Evolutionary conservation across 2,888 invertebrate genomes (phyloP), one percentile per base, ranked within the genome.

Genomic region (Nomada flava): DNA sequence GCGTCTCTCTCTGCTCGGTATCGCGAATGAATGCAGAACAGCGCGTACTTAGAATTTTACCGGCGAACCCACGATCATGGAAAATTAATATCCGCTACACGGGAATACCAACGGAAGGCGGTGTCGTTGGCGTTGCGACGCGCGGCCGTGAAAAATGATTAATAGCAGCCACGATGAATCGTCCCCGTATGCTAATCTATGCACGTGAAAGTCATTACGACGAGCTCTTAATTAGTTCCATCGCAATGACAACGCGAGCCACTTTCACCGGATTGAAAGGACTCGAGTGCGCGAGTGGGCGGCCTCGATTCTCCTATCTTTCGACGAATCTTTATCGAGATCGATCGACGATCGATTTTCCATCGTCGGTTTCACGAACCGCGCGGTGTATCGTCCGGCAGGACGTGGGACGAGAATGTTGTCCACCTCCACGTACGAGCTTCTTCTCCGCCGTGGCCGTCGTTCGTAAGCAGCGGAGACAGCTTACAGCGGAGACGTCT

Each of bases 371-470:
- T 73, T 67, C 59, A 60, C 76, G 72, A 53, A 78, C 80, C 67
- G 55, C 65, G 71, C 84, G 85, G 78, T 85, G 72, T 70, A 73
- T 62, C 74, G 47, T 67, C 74, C 55, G 55, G 26, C 29, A 23
- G 69, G 42, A 86, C 82, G 86, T 86, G 84, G 87, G 84, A 78
- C 87, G 87, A 60, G 83, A 87, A 85, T 78, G 64, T 83, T 77
- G 82, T 77, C 82, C 84, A 79, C 84, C 80, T 80, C 76, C 84
- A 65, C 75, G 80, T n/a, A 76, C 77, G 82, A 74, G 79, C 80
- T 77, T 82, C 83, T 74, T 83, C 78, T 74, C 29, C 57, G 44
- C 26, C 26, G 60, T 57, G 60, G 53, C 44, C 65, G 74, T 75
- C 75, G 71, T 67, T 60, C 72, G 77, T 73, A 78, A 78, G 69